Percentiles rank a stretch among this genome's conserved stretches.
Conservation (phyloP, 2,113 vertebrate species). For the Opisthocomus hoazin region DNA sequence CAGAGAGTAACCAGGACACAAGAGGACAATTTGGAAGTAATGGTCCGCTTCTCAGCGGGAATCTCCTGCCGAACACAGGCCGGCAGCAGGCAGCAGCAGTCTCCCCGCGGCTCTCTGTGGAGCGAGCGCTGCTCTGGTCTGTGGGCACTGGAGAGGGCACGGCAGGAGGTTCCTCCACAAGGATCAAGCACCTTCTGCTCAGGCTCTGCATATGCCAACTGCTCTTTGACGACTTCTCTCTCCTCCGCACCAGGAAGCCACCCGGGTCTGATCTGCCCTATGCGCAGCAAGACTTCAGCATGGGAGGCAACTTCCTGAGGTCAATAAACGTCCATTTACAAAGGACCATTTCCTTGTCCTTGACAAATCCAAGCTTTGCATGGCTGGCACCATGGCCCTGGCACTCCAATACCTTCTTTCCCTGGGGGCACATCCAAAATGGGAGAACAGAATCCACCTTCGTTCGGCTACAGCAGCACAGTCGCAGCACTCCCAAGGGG, state of each 20-base stretch:
- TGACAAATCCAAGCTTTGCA: background rate
- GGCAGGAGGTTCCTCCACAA: background rate
- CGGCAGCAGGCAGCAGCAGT: background rate
- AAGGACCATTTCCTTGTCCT: background rate
- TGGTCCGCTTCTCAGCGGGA: background rate
- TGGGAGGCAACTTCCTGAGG: background rate
- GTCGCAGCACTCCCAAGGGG: background rate
- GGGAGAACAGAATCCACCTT: background rate
- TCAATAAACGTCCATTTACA: background rate
- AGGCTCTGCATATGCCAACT: background rate
- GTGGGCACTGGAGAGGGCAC: rapidly evolving
- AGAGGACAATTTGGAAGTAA: background rate
- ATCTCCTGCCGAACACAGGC: background rate
- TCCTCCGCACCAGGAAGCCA: background rate
- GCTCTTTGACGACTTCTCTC: background rate
- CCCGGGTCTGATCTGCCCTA: background rate
- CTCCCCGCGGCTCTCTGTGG: background rate
- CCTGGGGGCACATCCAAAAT: background rate
- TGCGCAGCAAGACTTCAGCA: background rate
- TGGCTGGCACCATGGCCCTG: background rate
- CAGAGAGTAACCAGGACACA: background rate
- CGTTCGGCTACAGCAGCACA: background rate
- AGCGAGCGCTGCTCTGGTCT: background rate
- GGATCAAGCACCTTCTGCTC: background rate
- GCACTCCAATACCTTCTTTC: background rate